Percentiles rank a stretch among this genome's conserved stretches.
phyloP scores from a whole-genome alignment of 2,113 vertebrate species.

The Poicephalus meyeri region DNA sequence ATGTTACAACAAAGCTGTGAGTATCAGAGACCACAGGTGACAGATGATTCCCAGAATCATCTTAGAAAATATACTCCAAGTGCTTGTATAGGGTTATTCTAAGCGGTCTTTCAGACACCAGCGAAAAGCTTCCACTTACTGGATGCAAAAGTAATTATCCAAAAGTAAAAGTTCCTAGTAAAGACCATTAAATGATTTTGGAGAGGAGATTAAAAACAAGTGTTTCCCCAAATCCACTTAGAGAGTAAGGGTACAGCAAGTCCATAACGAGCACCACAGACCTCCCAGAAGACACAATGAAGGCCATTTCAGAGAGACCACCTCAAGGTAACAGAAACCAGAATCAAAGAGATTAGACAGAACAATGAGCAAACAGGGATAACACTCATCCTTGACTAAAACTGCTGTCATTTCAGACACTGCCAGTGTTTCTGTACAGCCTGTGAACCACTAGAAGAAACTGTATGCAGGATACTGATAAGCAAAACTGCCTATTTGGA shows the following conservation, averaged over 20 bases:
- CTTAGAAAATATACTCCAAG: not conserved
- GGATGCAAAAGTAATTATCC: not conserved
- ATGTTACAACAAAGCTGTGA: not conserved
- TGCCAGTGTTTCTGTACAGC: not conserved
- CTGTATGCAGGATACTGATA: not conserved
- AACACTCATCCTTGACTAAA: not conserved
- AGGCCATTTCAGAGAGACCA: not conserved
- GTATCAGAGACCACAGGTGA: not conserved
- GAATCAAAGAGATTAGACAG: not conserved
- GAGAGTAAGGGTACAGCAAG: not conserved
- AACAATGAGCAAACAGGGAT: not conserved
- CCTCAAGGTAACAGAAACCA: not conserved
- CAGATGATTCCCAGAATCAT: not conserved
- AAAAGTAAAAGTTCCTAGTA: not conserved
- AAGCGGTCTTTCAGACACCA: not conserved
- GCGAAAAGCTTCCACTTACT: not conserved
- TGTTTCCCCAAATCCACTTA: not conserved
- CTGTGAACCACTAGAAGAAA: not conserved
- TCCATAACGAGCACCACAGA: not conserved
- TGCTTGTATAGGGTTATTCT: not conserved
- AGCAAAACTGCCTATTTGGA: not conserved
- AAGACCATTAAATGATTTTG: not conserved
- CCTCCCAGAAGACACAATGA: not conserved
- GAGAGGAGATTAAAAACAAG: not conserved
- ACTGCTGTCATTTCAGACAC: not conserved